Base-by-base conservation (phyloP, 2,113 vertebrate species). In the Scartelaos histophorus region DNA sequence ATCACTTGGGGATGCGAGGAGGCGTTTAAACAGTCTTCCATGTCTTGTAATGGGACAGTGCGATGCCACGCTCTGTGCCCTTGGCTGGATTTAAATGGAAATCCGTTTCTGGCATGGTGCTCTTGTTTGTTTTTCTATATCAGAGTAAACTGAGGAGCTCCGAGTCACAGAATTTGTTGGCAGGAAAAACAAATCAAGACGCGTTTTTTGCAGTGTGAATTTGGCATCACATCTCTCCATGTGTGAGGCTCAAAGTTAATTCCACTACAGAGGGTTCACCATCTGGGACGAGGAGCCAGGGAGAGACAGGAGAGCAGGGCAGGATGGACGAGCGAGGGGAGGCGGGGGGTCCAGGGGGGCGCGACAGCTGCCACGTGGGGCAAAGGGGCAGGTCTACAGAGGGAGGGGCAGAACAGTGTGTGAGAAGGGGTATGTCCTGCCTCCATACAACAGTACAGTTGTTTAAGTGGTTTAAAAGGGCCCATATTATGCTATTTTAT, bases 221-320 rank as follows among this genome's bases (percentile, higher is more conserved):
- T 83, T 85, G 85, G 86, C 83, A 87, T 74, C 57, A 70, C 51
- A 71, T 80, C 81, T 74, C 34, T 73, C 75, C 73, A 72, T 69
- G 47, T 53, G 70, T 70, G 85, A 84, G 82, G 81, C 81, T 83
- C 85, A 90, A 88, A 90, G 87, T 90, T 87, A 85, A 86, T 89
- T 88, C 86, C 62, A 78, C 83, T 74, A 85, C 80, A 72, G 89
- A 87, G 82, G 62, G 74, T 80, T 82, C 78, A 73, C 82, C 81
- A 86, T 82, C 74, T 80, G 87, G 82, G 79, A 69, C 51, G 66
- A 74, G 47, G 69, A 58, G 70, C 66, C 1, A 61, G 22, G 72
- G 45, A 29, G 60, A 66, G 78, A 77, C 79, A 76, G 71, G 47
- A 74, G 73, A 53, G 69, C 79, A 76, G 70, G 69, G 56, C 47